These are phyloP conservation scores for Crotalus tigris DNA, from an alignment of 2,113 vertebrate genomes.

Conservation along the genomic window DNA sequence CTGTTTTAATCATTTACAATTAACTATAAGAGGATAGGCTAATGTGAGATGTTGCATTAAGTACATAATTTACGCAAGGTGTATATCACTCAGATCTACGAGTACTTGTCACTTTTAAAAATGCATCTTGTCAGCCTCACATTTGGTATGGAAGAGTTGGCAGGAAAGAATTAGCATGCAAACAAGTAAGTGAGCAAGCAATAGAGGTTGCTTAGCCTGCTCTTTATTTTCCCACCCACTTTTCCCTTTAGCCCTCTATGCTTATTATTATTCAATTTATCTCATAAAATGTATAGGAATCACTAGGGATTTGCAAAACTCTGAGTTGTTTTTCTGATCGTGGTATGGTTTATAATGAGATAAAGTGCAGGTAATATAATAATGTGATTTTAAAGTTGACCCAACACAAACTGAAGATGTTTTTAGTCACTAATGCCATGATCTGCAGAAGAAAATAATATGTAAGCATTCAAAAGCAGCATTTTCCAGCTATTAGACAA, in stretches of 20 bases:
- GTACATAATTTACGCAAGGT: not conserved
- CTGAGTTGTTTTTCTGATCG: not conserved
- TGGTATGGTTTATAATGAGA: not conserved
- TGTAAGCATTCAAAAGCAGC: not conserved
- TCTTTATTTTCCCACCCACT: not conserved
- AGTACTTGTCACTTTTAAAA: not conserved
- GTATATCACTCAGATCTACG: not conserved
- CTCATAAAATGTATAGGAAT: not conserved
- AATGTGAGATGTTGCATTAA: slow-evolving; percentile 5
- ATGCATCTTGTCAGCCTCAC: not conserved
- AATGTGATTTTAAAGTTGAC: not conserved
- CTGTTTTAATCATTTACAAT: slow-evolving; percentile 7
- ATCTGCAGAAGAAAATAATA: not conserved
- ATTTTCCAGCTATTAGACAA: not conserved
- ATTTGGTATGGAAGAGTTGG: not conserved
- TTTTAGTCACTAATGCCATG: not conserved
- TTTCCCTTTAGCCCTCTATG: not conserved
- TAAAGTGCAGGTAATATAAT: not conserved
- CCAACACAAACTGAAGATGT: not conserved
- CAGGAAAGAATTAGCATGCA: not conserved
- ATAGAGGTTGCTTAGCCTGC: not conserved
- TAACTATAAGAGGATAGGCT: slow-evolving; percentile 8
- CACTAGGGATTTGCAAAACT: not conserved
- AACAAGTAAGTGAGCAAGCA: not conserved
- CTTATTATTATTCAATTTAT: not conserved